Conservation (phyloP, 2,113 vertebrate species). For the Odontophorus gujanensis region DNA sequence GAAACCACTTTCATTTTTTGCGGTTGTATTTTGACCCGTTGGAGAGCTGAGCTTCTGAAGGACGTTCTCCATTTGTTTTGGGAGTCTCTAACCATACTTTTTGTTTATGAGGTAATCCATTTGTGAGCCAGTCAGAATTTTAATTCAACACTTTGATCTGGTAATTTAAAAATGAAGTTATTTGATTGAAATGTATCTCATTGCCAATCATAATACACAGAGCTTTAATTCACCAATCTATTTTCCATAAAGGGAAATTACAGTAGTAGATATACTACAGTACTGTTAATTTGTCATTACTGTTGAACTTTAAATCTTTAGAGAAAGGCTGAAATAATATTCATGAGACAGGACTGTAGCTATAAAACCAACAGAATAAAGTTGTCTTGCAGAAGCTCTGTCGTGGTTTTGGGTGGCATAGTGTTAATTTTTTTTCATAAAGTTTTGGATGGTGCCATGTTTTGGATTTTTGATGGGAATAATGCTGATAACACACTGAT, state of each 20-base stretch:
- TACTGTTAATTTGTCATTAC: background rate
- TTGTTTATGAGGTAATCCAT: background rate
- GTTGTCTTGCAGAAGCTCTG: background rate
- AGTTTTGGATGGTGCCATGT: background rate
- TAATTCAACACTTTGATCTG: background rate
- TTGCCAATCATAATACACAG: background rate
- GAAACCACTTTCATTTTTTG: background rate
- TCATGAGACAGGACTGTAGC: background rate
- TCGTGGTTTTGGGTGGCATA: background rate
- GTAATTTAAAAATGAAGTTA: background rate
- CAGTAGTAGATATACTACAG: background rate
- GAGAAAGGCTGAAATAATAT: background rate
- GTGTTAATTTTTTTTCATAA: background rate
- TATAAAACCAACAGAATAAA: background rate
- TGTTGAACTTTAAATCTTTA: background rate
- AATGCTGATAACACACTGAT: background rate
- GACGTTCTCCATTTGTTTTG: background rate
- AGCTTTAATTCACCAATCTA: background rate
- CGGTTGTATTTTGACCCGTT: background rate
- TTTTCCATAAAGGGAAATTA: background rate
- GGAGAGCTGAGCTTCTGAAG: background rate
- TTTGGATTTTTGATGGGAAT: background rate
- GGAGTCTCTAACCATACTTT: background rate
- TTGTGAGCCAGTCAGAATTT: background rate
- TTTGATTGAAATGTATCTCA: background rate